A percentile compares a stretch with the other conserved stretches of the same genome.
These are phyloP conservation scores for Gymnarchus niloticus DNA, from an alignment of 2,113 vertebrate species.

Conservation along the genomic window DNA sequence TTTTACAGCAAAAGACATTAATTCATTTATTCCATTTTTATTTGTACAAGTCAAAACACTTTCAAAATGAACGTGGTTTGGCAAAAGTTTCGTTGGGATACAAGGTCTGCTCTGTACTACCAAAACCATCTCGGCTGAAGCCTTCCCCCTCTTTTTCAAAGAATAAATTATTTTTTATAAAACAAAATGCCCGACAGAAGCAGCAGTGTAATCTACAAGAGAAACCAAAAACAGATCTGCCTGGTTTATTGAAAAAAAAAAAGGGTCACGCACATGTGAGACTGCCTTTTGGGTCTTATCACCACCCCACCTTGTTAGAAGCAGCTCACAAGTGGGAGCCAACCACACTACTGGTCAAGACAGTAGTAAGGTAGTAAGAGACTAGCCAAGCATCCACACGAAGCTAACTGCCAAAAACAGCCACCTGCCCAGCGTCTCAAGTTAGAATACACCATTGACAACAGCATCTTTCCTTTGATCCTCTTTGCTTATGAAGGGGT, in stretches of 20 bases:
- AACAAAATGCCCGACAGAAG: conserved; percentile 78
- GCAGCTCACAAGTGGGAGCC: background rate
- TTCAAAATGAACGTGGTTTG: conserved; percentile 76
- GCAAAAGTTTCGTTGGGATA: conserved; percentile 81
- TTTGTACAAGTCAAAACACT: conserved; percentile 88
- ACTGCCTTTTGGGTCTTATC: background rate
- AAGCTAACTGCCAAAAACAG: conserved; percentile 14
- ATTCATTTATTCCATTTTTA: conserved; percentile 79
- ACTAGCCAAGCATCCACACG: conserved; percentile 72
- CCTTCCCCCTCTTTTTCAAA: conserved; percentile 52
- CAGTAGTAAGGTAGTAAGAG: conserved; percentile 62
- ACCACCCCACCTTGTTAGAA: background rate
- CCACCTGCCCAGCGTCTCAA: conserved; percentile 51
- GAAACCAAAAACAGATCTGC: background rate
- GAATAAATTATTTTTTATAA: conserved; percentile 82
- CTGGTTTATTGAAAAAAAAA: background rate
- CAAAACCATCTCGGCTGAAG: conserved; percentile 76
- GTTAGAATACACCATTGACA: conserved; percentile 67
- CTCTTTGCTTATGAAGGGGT: conserved; percentile 67
- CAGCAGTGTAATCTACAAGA: conserved; percentile 69
- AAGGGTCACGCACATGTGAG: background rate
- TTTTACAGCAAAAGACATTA: conserved; percentile 43
- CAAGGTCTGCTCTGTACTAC: conserved; percentile 80
- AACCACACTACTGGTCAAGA: background rate
- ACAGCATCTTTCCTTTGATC: conserved; percentile 52